Percentiles rank a stretch among this genome's conserved stretches.
phyloP scores from a whole-genome alignment of 1,140 invertebrate genomes.

The Drosophila erecta region DNA sequence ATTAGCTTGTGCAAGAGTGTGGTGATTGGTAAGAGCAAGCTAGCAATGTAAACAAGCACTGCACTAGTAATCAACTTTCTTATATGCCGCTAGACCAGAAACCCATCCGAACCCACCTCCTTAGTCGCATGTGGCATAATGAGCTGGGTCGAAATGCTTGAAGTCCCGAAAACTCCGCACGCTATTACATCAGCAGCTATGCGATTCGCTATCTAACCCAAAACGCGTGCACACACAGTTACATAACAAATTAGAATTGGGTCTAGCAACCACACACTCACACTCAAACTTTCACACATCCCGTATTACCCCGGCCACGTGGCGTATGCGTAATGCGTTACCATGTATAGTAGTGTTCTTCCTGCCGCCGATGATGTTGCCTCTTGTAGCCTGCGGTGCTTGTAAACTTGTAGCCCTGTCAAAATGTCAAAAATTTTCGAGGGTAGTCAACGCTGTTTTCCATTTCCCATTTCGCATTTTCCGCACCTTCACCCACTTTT shows the following conservation, averaged over 20 bases:
- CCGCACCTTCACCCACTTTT: constrained; percentile 6
- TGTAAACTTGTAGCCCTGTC: constrained; percentile 66
- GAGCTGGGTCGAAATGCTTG: constrained; percentile 40
- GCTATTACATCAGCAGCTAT: constrained; percentile 43
- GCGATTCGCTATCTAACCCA: constrained; percentile 48
- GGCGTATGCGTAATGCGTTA: constrained; percentile 71
- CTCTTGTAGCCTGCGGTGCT: constrained; percentile 43
- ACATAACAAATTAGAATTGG: constrained; percentile 73
- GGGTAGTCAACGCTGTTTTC: constrained; percentile 33
- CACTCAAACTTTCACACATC: constrained; percentile 6
- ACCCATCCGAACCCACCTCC: background rate
- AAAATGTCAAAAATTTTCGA: constrained; percentile 75
- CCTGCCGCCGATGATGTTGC: constrained; percentile 36
- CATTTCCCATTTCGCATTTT: background rate
- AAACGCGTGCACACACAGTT: constrained; percentile 21
- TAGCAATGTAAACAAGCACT: background rate
- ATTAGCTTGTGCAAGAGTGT: background rate
- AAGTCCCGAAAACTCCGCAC: constrained; percentile 53
- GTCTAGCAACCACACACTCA: constrained; percentile 13
- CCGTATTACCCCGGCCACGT: constrained; percentile 6
- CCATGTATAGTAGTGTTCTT: constrained; percentile 28
- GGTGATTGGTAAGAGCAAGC: background rate
- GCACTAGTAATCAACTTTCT: constrained; percentile 5
- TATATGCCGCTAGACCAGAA: background rate
- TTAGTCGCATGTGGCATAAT: constrained; percentile 17